Evolutionary conservation across 1,140 invertebrate genomes (phyloP).

Genomic region (Panulirus ornatus): DNA sequence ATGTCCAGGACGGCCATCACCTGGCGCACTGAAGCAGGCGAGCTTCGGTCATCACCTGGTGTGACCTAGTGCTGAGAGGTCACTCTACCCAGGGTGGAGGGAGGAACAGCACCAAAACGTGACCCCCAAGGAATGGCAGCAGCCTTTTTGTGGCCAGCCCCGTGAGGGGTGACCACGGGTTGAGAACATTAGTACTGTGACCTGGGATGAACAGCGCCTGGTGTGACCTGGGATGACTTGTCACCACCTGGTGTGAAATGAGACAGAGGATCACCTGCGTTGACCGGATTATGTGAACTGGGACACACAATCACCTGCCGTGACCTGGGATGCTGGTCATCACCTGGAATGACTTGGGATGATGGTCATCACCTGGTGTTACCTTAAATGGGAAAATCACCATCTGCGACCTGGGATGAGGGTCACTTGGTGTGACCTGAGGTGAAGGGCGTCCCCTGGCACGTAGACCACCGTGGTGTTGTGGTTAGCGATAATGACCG

Average conservation of each 20-base stretch:
- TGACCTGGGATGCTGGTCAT: background rate
- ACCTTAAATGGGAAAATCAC: background rate
- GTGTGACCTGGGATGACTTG: too few species aligned
- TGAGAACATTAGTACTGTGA: background rate
- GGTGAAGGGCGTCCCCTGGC: background rate
- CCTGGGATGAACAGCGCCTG: background rate
- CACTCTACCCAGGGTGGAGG: background rate
- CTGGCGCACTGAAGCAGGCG: slow-evolving; percentile 32
- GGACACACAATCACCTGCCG: too few species aligned
- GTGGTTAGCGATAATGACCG: too few species aligned
- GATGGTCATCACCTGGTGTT: background rate
- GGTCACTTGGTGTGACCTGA: slow-evolving; percentile 47
- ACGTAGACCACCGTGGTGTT: too few species aligned
- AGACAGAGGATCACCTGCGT: too few species aligned
- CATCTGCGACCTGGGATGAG: background rate
- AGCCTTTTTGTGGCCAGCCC: background rate
- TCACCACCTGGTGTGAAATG: too few species aligned
- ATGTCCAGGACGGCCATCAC: slow-evolving; percentile 44
- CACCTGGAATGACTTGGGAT: background rate
- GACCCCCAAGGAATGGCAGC: background rate
- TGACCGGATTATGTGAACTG: too few species aligned
- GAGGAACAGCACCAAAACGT: background rate
- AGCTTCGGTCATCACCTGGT: slow-evolving; percentile 41
- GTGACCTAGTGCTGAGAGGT: slow-evolving; percentile 18
- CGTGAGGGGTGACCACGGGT: background rate